Base-by-base conservation (phyloP, 2,797 vertebrate species). In the Typhlichthys subterraneus region DNA sequence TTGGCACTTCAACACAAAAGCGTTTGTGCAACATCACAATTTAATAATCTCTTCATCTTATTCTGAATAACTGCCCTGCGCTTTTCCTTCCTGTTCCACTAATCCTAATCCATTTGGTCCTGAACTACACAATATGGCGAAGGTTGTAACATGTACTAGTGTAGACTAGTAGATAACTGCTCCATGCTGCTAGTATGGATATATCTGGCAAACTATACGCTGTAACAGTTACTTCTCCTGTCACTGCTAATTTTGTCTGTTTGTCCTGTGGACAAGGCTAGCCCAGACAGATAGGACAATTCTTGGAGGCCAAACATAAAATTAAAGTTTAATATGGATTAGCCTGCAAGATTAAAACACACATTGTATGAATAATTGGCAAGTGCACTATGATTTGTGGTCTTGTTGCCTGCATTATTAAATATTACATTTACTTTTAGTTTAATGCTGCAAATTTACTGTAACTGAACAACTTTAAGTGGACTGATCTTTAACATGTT, bases 71-170 rank as follows among this genome's bases (percentile, higher is more conserved):
- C 73, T 59, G 73, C 51, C 69, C 73, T 72, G 79, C 51, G 38
- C 11, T 38, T 33, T n/a, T 23, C 14, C 49, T 38, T 51, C 67
- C 54, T 19, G 14, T 78, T 69, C 63, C 56, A 49, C 77, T 89
- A 89, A 89, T 90, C 87, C 90, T 88, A 89, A 88, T 91, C 88
- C 79, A 82, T 79, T 73, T 88, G 83, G 62, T 76, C 75, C 74
- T 70, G 64, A 83, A 81, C 73, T 61, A 63, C 65, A 81, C 79
- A 83, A 79, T 86, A 83, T 83, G 87, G 81, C 65, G 69, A 62
- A 87, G 81, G 86, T 87, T 70, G 70, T 79, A 83, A 74, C 45
- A 19, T 51, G 70, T 74, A 82, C 67, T 75, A 88, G 72, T 75
- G 33, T 63, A 88, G 72, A 76, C 33, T 63, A 73, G 54, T 52